Conservation (phyloP, 2,797 vertebrate genomes). For the Neoniphon sammara region DNA sequence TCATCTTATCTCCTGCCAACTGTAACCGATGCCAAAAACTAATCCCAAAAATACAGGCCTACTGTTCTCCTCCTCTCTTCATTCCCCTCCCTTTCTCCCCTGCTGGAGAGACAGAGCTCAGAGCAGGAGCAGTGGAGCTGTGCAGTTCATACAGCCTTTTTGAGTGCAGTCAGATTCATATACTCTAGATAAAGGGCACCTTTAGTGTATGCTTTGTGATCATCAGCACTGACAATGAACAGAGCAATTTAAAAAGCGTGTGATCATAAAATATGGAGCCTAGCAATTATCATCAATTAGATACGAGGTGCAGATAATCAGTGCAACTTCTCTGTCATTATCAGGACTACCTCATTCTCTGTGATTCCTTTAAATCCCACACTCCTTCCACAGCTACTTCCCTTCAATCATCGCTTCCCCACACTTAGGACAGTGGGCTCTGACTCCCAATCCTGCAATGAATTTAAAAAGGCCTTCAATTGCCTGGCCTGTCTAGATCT, state of each 20-base stretch:
- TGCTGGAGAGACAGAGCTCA: constrained; percentile 41
- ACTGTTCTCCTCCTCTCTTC: constrained; percentile 46
- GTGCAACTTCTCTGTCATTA: constrained; percentile 29
- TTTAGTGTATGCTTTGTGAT: constrained; percentile 46
- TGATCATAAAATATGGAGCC: constrained; percentile 3
- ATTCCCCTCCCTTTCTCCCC: constrained; percentile 20
- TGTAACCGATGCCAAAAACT: constrained; percentile 52
- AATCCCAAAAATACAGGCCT: constrained; percentile 56
- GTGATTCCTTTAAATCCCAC: constrained; percentile 51
- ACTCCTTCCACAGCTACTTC: constrained; percentile 39
- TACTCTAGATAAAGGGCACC: constrained; percentile 49
- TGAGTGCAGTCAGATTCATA: constrained; percentile 27
- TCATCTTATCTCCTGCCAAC: constrained; percentile 57
- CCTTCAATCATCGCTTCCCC: constrained; percentile 60
- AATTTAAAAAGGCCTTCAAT: constrained; percentile 76
- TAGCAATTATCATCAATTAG: constrained; percentile 18
- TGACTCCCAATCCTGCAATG: constrained; percentile 65
- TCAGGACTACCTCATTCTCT: constrained; percentile 25
- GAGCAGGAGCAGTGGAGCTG: constrained; percentile 31
- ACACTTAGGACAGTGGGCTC: constrained; percentile 48
- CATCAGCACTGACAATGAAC: constrained; percentile 40
- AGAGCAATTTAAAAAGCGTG: constrained; percentile 1
- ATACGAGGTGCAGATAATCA: constrained; percentile 36
- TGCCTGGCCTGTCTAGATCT: constrained; percentile 61
- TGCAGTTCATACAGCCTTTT: constrained; percentile 33